Conservation (phyloP, 2,888 invertebrate genomes). For the Chydorus sphaericus region DNA sequence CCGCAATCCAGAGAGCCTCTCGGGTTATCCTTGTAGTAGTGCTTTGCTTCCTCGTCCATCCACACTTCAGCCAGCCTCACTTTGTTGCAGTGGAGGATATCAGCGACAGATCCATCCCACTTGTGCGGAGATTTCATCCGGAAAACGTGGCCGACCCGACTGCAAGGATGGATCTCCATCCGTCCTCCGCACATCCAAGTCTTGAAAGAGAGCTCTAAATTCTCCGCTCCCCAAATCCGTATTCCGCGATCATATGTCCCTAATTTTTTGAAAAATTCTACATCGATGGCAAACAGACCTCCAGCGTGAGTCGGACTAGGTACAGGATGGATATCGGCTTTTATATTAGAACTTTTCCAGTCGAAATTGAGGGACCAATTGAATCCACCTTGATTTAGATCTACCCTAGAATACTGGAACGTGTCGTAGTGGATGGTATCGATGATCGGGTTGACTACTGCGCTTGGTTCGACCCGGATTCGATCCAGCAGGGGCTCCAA, state of each 20-base stretch:
- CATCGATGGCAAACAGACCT: slow-evolving; percentile 88
- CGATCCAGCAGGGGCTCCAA: slow-evolving; percentile 84
- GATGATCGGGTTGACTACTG: slow-evolving; percentile 95
- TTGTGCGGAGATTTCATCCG: slow-evolving; percentile 96
- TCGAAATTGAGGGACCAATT: slow-evolving; percentile 98
- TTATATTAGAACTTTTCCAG: too few species aligned
- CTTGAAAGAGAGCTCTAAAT: slow-evolving; percentile 70
- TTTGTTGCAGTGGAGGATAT: too few species aligned
- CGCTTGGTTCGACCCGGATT: slow-evolving; percentile 71
- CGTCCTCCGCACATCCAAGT: slow-evolving; percentile 98
- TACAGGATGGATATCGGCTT: too few species aligned
- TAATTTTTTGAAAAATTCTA: slow-evolving; percentile 78
- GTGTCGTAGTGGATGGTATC: slow-evolving; percentile 99
- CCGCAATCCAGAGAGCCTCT: too few species aligned
- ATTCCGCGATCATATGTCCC: slow-evolving; percentile 97
- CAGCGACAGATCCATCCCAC: too few species aligned
- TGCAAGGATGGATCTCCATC: slow-evolving; percentile 93
- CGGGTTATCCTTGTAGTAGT: too few species aligned
- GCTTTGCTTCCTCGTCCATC: too few species aligned
- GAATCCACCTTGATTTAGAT: slow-evolving; percentile 90
- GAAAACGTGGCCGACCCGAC: slow-evolving; percentile 83
- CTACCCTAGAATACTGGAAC: slow-evolving; percentile 94
- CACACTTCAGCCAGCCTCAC: too few species aligned
- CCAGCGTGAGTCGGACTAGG: slow-evolving; percentile 98
- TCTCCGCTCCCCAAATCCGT: slow-evolving; percentile 99